Evolutionary conservation across 92 coral and sea anemone species (phyloP).

Genomic region (Porites rus): DNA sequence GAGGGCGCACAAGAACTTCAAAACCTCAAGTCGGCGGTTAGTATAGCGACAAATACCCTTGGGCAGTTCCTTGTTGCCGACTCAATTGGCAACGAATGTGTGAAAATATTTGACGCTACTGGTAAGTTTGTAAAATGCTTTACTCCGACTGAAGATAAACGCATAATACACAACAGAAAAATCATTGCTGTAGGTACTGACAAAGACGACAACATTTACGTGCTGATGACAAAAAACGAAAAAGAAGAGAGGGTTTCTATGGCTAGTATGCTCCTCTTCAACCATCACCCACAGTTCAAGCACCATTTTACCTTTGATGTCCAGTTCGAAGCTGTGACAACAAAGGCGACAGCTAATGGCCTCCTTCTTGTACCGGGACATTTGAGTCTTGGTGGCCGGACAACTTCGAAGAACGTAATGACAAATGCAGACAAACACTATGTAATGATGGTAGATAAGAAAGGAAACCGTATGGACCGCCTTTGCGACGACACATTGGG

Average conservation of each 20-base stretch:
- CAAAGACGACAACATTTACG: constrained; percentile 36
- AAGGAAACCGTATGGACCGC: too few species aligned
- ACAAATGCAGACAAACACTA: too few species aligned
- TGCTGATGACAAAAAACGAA: neutral
- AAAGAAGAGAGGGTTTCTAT: neutral
- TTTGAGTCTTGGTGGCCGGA: too few species aligned
- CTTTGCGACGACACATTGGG: too few species aligned
- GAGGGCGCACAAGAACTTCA: neutral
- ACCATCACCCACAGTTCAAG: too few species aligned
- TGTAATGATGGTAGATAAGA: too few species aligned
- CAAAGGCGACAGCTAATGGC: too few species aligned
- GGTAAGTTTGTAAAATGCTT: constrained; percentile 46
- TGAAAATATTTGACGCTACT: constrained; percentile 42
- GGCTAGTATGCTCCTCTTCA: neutral
- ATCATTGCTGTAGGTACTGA: constrained; percentile 26
- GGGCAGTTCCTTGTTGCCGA: constrained; percentile 56
- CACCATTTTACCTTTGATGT: too few species aligned
- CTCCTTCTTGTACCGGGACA: too few species aligned
- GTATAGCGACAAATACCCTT: constrained; percentile 29
- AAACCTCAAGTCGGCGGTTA: constrained; percentile 36
- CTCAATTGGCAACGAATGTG: constrained; percentile 15
- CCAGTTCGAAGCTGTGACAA: too few species aligned
- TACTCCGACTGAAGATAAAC: neutral
- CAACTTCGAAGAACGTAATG: too few species aligned
- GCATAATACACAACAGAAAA: neutral